These are phyloP conservation scores for Melospiza melodia DNA, from an alignment of 2,113 vertebrate species.

Conservation along the genomic window DNA sequence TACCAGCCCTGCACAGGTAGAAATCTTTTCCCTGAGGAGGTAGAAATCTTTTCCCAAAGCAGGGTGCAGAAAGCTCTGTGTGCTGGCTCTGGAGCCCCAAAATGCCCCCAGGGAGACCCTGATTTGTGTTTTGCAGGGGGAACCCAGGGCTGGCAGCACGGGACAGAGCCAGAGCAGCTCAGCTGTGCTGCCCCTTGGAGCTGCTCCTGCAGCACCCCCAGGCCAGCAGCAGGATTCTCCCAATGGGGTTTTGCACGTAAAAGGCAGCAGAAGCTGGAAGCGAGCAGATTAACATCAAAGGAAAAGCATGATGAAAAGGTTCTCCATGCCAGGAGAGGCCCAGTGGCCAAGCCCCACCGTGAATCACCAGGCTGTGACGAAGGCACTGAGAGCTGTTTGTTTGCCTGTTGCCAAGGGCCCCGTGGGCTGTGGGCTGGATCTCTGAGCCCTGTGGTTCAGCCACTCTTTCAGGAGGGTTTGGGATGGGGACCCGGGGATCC, in stretches of 20 bases:
- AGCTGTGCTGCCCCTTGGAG: neutral
- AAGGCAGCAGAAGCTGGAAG: neutral
- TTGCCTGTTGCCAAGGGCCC: slow-evolving; percentile 36
- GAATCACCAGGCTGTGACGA: neutral
- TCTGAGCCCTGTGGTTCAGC: neutral
- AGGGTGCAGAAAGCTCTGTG: neutral
- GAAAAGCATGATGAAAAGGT: neutral
- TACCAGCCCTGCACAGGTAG: rapidly evolving
- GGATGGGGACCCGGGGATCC: neutral
- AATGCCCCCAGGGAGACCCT: rapidly evolving
- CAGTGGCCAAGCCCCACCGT: rapidly evolving
- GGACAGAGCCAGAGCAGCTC: neutral
- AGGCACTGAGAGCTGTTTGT: neutral
- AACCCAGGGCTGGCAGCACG: rapidly evolving
- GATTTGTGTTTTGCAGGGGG: neutral
- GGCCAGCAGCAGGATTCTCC: neutral
- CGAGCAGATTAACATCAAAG: neutral
- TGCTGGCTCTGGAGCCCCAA: neutral
- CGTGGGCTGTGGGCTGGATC: neutral
- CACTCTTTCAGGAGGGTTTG: neutral
- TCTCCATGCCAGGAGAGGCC: neutral
- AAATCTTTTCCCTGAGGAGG: neutral
- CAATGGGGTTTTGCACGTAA: neutral
- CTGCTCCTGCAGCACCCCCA: neutral
- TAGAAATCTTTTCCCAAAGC: neutral